Evolutionary conservation across 2,113 vertebrate genomes (phyloP), one percentile per base, ranked within the genome.

Genomic region (Cichladusa arquata): DNA sequence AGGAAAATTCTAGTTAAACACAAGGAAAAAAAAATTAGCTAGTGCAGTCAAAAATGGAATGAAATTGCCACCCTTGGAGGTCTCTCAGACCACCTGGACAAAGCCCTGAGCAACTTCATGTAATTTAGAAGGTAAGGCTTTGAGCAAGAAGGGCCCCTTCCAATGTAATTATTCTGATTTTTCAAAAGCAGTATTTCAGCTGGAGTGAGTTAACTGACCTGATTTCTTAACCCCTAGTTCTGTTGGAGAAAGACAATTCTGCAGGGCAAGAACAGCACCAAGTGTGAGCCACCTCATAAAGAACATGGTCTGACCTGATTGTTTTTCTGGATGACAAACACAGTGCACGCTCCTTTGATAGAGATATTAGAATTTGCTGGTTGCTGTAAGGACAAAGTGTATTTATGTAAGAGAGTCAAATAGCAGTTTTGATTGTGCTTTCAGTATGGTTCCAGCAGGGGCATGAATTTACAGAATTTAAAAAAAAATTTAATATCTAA

Each of bases 401-500:
- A n/a, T 51, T 91, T 81, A 34, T 87, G 34, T n/a, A 50, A 25
- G 45, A 87, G 45, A 87, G n/a, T 14, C 11, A 58, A 56, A 56
- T 31, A 31, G 2, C 17, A 56, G 48, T 61, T 83, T 56, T 36
- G 24, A 24, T 47, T 51, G 51, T 53, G 40, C 45, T 20, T 81
- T 61, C 28, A 31, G 8, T 45, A 57, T 8, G 62, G 62, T 47
- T 76, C 40, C 34, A 91, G 17, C 5, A 77, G 33, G 2, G 8
- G 9, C 12, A 85, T 12, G 45, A 71, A 40, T 69, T 65, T 45
- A 65, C 9, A 53, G 23, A 19, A 48, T 79, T 76, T 14, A 38
- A 1, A 0, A 34, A 51, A 73, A 86, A 67, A 5, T 12, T 12
- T 8, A 7, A 1, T 9, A 42, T n/a, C 5, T 64, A 58, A 67